Percentiles rank a stretch among this genome's conserved stretches.
These are phyloP conservation scores for Thecophora atra DNA, from an alignment of 2,888 invertebrate genomes.

Conservation along the genomic window DNA sequence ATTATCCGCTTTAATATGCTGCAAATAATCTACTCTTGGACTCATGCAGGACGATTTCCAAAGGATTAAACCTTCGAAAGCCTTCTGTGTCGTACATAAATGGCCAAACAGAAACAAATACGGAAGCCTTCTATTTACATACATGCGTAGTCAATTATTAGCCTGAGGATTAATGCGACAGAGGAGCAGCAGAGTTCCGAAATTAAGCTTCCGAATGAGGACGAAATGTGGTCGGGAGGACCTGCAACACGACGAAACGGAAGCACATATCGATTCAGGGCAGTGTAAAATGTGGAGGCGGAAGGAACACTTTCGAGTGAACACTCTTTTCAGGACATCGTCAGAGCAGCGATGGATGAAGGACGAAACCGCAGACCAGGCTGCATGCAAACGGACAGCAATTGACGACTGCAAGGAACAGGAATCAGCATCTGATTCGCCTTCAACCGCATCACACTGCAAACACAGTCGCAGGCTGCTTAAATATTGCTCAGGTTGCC, in stretches of 20 bases:
- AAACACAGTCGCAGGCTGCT: not conserved
- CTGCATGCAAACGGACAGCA: constrained; percentile 43
- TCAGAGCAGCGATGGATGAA: not conserved
- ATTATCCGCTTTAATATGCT: no score
- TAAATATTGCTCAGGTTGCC: not conserved
- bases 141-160: not conserved
- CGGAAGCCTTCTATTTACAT: not conserved
- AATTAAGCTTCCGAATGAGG: not conserved
- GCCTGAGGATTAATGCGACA: not conserved
- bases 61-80: no score
- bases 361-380: not conserved
- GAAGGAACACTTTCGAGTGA: constrained; percentile 28
- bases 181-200: not conserved
- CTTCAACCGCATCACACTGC: not conserved
- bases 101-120: no score
- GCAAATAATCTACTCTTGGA: no score
- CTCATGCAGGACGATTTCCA: no score
- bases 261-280: no score
- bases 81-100: no score
- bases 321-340: constrained; percentile 16
- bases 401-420: constrained; percentile 51
- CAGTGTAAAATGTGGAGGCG: not conserved
- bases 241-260: no score
- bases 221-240: no score
- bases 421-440: not conserved